Conservation (phyloP, 2,797 vertebrate species). For the Neosilurus mollespiculum region DNA sequence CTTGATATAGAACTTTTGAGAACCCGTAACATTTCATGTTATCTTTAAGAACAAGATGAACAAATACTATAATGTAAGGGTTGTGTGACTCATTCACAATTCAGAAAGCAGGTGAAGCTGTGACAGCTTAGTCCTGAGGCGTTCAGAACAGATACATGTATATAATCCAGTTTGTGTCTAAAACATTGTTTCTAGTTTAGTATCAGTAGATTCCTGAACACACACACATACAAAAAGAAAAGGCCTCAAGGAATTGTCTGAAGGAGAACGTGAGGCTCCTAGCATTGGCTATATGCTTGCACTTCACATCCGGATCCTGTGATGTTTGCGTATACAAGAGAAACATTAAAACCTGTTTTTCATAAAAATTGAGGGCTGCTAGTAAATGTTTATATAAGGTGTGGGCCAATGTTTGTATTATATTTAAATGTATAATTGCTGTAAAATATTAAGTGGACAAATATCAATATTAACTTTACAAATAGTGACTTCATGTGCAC, state of each 20-base stretch:
- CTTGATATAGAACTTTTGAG: background rate
- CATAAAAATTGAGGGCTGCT: background rate
- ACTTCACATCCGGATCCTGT: background rate
- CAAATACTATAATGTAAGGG: background rate
- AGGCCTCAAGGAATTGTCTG: background rate
- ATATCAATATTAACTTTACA: background rate
- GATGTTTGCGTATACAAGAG: background rate
- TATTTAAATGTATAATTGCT: background rate
- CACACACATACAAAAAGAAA: background rate
- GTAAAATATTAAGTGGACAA: background rate
- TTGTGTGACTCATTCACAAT: background rate
- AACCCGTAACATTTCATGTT: background rate
- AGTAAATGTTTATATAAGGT: background rate
- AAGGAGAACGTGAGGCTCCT: background rate
- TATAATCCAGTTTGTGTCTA: background rate
- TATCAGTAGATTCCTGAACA: background rate
- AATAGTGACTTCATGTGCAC: background rate
- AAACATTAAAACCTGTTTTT: background rate
- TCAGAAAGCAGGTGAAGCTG: background rate
- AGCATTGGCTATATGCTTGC: background rate
- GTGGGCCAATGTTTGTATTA: background rate
- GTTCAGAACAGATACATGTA: background rate
- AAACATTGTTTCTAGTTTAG: background rate
- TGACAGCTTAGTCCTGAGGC: too few relatives aligned
- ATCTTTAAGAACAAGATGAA: background rate